A percentile compares a stretch with the other conserved stretches of the same genome.
Evolutionary conservation across 2,113 vertebrate genomes (phyloP).

Genomic region (Pelecanus crispus): DNA sequence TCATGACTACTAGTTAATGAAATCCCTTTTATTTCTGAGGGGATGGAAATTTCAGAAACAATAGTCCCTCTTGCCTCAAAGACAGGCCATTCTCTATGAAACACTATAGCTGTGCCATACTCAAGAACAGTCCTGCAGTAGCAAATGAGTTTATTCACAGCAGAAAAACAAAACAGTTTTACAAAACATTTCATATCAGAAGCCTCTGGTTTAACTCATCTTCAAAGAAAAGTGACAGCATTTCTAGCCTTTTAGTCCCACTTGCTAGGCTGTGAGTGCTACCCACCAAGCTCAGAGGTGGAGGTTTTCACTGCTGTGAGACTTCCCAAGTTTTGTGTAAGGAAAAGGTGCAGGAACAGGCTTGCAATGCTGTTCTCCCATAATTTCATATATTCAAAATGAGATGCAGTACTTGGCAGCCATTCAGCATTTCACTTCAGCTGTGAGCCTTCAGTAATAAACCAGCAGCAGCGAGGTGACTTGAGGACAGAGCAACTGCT

Average conservation of each 20-base stretch:
- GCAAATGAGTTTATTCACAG: neutral
- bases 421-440: slow-evolving; percentile 37
- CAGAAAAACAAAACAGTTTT: neutral
- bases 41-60: neutral
- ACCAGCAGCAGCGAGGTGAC: slow-evolving; percentile 30
- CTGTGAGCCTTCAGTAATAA: slow-evolving; percentile 15
- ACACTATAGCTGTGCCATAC: neutral
- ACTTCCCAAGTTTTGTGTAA: neutral
- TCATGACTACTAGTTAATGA: neutral
- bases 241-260: neutral
- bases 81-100: neutral
- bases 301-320: neutral
- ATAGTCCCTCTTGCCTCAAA: neutral
- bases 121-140: neutral
- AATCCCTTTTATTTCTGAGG: neutral
- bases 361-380: slow-evolving; percentile 14
- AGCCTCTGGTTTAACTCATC: neutral
- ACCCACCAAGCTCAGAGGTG: neutral
- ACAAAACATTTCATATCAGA: neutral
- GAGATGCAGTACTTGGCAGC: slow-evolving; percentile 39
- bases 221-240: neutral
- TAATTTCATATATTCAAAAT: slow-evolving; percentile 45
- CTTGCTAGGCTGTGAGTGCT: neutral
- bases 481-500: slow-evolving; percentile 32
- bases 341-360: slow-evolving; percentile 31